Base-by-base conservation (phyloP, 2,113 vertebrate species). In the Podarcis raffonei region DNA sequence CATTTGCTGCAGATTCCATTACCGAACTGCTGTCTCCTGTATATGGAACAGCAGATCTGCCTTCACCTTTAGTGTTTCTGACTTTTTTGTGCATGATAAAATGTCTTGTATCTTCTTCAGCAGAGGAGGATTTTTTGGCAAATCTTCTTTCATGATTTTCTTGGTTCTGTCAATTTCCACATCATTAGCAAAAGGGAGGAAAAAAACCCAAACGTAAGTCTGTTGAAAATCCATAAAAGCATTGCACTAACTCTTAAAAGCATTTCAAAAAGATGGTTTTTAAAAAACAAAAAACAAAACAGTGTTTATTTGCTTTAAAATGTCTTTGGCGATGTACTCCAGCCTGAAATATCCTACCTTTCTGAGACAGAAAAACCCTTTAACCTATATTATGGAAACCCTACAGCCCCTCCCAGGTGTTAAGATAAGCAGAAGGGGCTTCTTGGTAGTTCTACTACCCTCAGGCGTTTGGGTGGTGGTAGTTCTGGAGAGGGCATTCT, bases 111-210 rank as follows among this genome's bases (percentile, higher is more conserved):
- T 94, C 96, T 85, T 95, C 95, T 90, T 95, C 95, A 39, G 84
- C 94, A 1, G 86, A 87, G 6, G 95, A 92, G 25, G 84, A 83
- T 93, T 93, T 96, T 86, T 97, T 97, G 90, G 89, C 84, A 92
- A 95, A 95, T 75, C 95, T 96, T 95, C 97, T 97, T 96, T 97
- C 94, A 89, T 90, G 93, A 91, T 93, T 96, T 91, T 96, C 59
- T 0, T 95, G 95, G 90, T 95, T 97, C 97, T 97, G 94, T 84
- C 93, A 95, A 89, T 94, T 65, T 88, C 65, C 27, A 91, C n/a
- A 65, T 65, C 81, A 25, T 83, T 88, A 91, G 32, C 90, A 81
- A 89, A 71, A 69, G 76, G 30, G 42, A n/a, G 89, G 74, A 0
- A 75, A 79, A 39, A 86, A 88, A 82, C 18, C 76, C 48, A 53